These are phyloP conservation scores for Miniopterus natalensis DNA, from an alignment of 2,113 vertebrate species.

Conservation along the genomic window DNA sequence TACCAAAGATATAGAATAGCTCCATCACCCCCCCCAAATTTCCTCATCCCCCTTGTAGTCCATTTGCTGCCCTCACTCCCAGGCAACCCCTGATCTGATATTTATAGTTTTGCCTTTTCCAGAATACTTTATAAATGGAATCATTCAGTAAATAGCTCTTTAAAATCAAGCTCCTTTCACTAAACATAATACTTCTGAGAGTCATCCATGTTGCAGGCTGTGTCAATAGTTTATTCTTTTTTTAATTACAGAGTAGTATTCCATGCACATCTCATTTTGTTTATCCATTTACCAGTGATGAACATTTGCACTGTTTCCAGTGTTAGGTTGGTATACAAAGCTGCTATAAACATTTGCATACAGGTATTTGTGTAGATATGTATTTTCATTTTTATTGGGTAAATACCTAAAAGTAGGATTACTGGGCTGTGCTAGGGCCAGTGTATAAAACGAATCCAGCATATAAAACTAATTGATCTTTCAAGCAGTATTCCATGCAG, in stretches of 20 bases:
- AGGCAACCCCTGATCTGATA: neutral
- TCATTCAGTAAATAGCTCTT: conserved; percentile 20
- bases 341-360: neutral
- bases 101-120: conserved; percentile 2
- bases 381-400: conserved; percentile 15
- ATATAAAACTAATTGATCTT: neutral
- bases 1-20: conserved; percentile 21
- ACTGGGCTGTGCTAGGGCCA: neutral
- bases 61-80: neutral
- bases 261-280: neutral
- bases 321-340: conserved; percentile 6
- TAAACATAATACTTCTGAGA: neutral
- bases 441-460: conserved; percentile 12
- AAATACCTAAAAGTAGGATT: neutral
- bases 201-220: neutral
- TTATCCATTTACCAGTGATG: neutral
- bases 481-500: neutral
- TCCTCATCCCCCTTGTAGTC: neutral
- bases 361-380: neutral
- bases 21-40: neutral
- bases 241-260: neutral
- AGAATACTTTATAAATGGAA: conserved; percentile 23
- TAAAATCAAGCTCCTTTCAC: neutral
- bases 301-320: neutral
- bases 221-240: neutral